Conservation (phyloP, 2,797 vertebrate genomes). For the Petrocephalus schoutedeni region DNA sequence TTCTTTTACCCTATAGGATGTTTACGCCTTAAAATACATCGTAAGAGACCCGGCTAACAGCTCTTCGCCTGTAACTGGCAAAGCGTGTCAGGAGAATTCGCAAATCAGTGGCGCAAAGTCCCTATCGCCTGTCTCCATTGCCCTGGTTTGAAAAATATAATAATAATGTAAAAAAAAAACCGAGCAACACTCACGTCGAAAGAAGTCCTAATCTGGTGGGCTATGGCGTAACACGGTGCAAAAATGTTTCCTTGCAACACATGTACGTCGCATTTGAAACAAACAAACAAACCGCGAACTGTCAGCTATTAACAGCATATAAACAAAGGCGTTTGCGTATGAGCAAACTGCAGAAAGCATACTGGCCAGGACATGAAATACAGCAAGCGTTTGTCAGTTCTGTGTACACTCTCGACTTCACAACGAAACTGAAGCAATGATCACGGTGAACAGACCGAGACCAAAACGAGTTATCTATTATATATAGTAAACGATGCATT, state of each 20-base stretch:
- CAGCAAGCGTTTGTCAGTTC: neutral
- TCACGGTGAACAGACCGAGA: neutral
- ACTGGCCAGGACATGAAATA: neutral
- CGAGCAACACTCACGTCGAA: neutral
- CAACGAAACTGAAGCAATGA: neutral
- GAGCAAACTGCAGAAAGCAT: neutral
- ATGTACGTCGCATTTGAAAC: neutral
- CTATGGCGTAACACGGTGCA: neutral
- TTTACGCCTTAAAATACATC: neutral
- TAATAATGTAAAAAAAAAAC: neutral
- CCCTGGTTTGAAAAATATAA: neutral
- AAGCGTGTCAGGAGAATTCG: neutral
- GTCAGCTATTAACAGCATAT: neutral
- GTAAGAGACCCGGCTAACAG: neutral
- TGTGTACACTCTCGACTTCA: neutral
- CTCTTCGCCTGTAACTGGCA: neutral
- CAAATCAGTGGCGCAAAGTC: neutral
- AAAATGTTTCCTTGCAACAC: slow-evolving; percentile 5
- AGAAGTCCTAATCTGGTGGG: neutral
- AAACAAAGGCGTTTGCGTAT: neutral
- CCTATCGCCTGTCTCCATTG: neutral
- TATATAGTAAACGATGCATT: slow-evolving; percentile 36
- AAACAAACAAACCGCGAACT: neutral
- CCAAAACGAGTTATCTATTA: neutral
- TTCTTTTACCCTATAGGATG: neutral